Evolutionary conservation across 2,797 vertebrate species (phyloP).

Genomic region (Pangasius krempfi): DNA sequence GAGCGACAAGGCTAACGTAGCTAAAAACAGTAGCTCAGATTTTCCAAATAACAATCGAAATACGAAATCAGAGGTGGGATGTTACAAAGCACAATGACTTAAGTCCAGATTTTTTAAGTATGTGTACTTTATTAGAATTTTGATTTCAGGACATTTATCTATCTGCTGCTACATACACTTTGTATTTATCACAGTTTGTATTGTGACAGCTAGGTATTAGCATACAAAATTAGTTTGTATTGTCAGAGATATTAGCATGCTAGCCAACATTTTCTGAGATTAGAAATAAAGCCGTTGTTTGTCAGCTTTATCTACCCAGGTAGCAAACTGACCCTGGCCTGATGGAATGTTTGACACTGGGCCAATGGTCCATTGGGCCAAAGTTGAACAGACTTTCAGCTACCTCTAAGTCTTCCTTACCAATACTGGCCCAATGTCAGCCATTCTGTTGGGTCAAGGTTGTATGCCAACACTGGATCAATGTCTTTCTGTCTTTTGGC

Average conservation of each 20-base stretch:
- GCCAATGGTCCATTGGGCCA: not conserved
- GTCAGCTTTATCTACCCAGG: not conserved
- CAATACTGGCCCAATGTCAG: not conserved
- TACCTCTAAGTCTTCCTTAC: not conserved
- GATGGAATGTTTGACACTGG: not conserved
- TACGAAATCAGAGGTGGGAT: no score
- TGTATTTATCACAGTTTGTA: not conserved
- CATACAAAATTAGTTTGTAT: not conserved
- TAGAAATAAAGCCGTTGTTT: not conserved
- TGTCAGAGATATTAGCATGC: not conserved
- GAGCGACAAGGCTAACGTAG: not conserved
- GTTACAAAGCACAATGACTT: no score
- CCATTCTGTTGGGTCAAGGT: not conserved
- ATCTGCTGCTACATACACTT: not conserved
- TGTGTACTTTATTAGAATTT: not conserved
- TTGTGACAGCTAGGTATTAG: not conserved
- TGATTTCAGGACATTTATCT: not conserved
- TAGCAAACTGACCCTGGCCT: not conserved
- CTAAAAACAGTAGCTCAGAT: not conserved
- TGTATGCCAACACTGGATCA: not conserved
- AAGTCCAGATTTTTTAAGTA: not conserved
- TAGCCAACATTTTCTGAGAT: not conserved
- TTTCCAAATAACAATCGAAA: no score
- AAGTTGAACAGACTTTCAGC: not conserved
- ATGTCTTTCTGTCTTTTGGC: not conserved